phyloP scores from a whole-genome alignment of 2,888 invertebrate genomes.

The Branchipolynoe longqiensis region DNA sequence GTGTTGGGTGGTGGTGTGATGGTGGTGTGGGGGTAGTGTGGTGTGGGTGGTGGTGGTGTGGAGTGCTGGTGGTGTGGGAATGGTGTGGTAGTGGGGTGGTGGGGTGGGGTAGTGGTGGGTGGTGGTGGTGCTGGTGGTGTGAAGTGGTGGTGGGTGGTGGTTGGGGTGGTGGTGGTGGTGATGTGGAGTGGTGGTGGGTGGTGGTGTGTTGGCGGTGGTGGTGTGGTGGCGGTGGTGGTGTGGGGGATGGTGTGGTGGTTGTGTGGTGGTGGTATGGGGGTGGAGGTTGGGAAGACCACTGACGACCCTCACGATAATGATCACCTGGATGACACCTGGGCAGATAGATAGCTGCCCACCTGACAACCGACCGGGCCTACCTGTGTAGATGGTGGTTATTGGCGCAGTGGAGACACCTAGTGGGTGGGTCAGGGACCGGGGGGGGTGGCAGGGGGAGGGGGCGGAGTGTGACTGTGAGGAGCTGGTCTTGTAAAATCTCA shows the following conservation, averaged over 20 bases:
- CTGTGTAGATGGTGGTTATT: neutral
- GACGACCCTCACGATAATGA: constrained; percentile 10
- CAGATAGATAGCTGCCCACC: constrained; percentile 15
- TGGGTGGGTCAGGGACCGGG: no score
- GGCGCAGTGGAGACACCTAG: no score
- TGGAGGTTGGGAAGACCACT: neutral
- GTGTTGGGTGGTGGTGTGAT: neutral
- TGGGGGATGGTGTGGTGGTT: neutral
- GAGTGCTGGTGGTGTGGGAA: neutral
- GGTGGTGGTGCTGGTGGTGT: neutral
- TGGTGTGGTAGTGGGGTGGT: neutral
- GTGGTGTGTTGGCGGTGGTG: neutral
- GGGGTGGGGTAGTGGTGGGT: neutral
- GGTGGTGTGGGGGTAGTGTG: neutral
- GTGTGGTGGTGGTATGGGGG: neutral
- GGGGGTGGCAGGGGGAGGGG: no score
- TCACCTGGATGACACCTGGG: constrained; percentile 15
- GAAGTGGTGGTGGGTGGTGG: neutral
- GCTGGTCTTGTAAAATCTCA: no score
- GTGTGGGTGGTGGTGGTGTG: neutral
- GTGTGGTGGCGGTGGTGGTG: neutral
- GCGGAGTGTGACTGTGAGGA: no score
- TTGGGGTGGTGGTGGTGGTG: neutral
- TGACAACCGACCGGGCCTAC: neutral
- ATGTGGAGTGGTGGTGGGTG: neutral